These are phyloP conservation scores for Mesitornis unicolor DNA, from an alignment of 2,113 vertebrate species.

Conservation along the genomic window DNA sequence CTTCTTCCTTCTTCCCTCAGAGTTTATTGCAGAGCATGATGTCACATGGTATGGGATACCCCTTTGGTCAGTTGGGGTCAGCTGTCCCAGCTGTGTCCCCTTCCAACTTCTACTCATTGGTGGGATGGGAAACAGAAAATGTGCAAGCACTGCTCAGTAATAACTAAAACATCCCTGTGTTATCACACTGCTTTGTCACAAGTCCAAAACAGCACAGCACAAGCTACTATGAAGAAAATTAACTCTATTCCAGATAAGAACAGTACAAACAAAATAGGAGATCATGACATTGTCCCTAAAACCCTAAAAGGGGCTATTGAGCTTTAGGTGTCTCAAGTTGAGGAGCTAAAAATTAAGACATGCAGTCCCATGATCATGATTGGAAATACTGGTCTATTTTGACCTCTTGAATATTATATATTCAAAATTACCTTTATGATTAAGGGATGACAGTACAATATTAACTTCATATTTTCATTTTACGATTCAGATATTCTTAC, in stretches of 20 bases:
- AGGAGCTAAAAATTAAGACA: neutral
- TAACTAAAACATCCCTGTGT: neutral
- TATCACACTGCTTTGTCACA: neutral
- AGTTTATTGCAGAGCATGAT: neutral
- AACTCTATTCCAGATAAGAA: neutral
- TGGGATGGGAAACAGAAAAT: neutral
- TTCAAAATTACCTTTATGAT: neutral
- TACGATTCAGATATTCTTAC: neutral
- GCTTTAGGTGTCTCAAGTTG: neutral
- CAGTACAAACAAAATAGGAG: neutral
- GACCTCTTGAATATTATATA: neutral
- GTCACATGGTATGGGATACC: neutral
- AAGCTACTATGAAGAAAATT: neutral
- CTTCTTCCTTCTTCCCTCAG: neutral
- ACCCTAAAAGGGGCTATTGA: neutral
- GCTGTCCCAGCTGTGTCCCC: neutral
- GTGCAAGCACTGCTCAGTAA: neutral
- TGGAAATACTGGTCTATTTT: neutral
- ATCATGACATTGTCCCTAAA: neutral
- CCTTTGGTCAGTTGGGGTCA: neutral
- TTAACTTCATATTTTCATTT: neutral
- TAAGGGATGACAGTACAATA: neutral
- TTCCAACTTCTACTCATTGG: fast-evolving
- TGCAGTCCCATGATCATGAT: neutral
- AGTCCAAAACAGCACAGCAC: neutral